Conservation (phyloP, 2,888 invertebrate genomes). For the Limnephilus marmoratus region DNA sequence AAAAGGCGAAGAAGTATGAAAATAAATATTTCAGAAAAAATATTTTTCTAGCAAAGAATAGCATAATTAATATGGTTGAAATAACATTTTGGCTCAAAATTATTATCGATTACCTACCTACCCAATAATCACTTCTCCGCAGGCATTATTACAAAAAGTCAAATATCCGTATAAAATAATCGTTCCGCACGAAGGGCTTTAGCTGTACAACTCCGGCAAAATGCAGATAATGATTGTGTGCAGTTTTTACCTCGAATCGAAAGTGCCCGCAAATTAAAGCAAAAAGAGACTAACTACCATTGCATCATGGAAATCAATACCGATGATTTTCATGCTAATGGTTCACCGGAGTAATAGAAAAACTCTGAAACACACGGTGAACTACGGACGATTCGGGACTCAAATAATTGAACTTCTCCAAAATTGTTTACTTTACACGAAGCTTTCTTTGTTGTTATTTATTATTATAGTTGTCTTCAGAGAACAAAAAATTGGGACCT, state of each 20-base stretch:
- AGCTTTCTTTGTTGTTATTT: no score
- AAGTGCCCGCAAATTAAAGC: constrained; percentile 3
- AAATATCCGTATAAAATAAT: constrained; percentile 5
- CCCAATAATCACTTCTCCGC: neutral
- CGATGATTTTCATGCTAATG: neutral
- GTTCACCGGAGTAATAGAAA: neutral
- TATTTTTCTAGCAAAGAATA: neutral
- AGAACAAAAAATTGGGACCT: no score
- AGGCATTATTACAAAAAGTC: neutral
- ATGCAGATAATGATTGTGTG: constrained; percentile 29
- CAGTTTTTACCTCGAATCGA: constrained; percentile 39
- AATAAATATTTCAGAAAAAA: neutral
- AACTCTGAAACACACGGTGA: no score
- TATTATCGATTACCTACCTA: neutral
- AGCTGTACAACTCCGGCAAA: neutral
- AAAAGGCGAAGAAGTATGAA: neutral
- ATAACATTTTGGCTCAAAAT: neutral
- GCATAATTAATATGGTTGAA: neutral
- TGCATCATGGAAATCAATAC: neutral
- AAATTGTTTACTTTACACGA: no score
- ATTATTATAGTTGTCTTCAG: no score
- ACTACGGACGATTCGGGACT: neutral
- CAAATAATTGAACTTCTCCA: neutral
- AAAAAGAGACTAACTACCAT: constrained; percentile 17
- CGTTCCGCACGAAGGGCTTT: constrained; percentile 33